Base-by-base conservation (phyloP, 2,113 vertebrate genomes). In the Dipodomys merriami region DNA sequence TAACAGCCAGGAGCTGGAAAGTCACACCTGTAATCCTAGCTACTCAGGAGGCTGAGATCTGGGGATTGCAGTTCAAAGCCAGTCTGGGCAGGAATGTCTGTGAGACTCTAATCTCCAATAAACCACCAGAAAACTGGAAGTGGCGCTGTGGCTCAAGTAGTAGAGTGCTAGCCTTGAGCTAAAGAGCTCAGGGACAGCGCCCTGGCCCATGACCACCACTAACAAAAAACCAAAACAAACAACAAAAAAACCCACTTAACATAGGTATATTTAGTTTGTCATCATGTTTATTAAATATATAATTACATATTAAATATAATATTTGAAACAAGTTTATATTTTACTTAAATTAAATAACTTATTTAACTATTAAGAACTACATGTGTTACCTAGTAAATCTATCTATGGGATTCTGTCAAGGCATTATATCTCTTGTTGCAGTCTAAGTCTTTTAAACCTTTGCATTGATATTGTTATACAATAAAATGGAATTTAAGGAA, bases 401-500 rank as follows among this genome's bases (percentile, higher is more conserved):
- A 64, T 69, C 35, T 79, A 27, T 72, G 69, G 18, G 65, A 84
- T 71, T 91, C 44, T 81, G 25, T 80, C 29, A 86, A 62, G 65
- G 79, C 27, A 25, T 10, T 67, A 12, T 39, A 81, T 83, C 30
- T 22, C 88, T 60, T 53, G 35, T 30, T 77, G 4, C 69, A 73
- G 25, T 91, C 2, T 83, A 77, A 73, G 60, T 88, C 69, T 30
- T 62, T 77, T 84, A 67, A 33, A 33, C 29, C 18, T 74, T 85
- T 85, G 35, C 30, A 74, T n/a, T 90, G 57, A 92, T 18, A 6
- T 84, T 53, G 53, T 85, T 92, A 53, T 15, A 30, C 10, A 64
- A 19, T 84, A 72, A 90, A 94, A 76, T 39, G 49, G 27, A 91
- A 84, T 65, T 80, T 67, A 92, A n/a, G 18, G 39, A 81, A 67